Base-by-base conservation (phyloP, 2,113 vertebrate genomes). In the Nothoprocta perdicaria region DNA sequence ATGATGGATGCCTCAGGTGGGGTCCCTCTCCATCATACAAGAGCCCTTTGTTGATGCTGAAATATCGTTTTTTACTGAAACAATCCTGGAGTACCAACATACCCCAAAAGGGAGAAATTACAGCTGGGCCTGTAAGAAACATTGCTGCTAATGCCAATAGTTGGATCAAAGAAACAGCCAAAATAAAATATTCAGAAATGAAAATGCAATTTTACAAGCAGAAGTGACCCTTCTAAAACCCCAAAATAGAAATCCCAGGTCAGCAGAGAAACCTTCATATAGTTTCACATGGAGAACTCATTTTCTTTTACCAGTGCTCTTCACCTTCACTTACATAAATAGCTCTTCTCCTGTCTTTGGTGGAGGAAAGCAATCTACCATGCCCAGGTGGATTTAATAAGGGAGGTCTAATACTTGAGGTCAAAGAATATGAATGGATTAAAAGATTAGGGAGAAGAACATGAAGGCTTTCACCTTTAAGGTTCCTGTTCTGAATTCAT, bases 381-480 rank as follows among this genome's bases (percentile, higher is more conserved):
- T 68, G n/a, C 38, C 86, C 82, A 91, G 63, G 79, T 91, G 89
- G 84, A 91, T 94, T 91, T 95, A 96, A 92, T 88, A 94, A 75
- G 60, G 52, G 52, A 77, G 43, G 72, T 71, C 89, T 84, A 83
- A 82, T 89, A 66, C 41, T 35, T 48, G 75, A 68, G 82, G 84
- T 94, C 89, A 94, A 92, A 87, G 79, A 87, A 80, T 80, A 93
- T 43, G 72, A 85, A 83, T 16, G 29, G 89, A 95, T 95, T 95
- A 94, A 95, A 90, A 84, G 68, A 94, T 92, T 85, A 89, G 79
- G 86, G 35, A 91, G 68, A 89, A 69, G 68, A 89, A 61, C 46
- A 83, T 75, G 75, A 94, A 89, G 60, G 38, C 33, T 91, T 93
- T 93, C 76, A 91, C 92, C 89, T 89, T 83, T 92, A 68, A 82